These are phyloP conservation scores for Psylliodes chrysocephalus DNA, from an alignment of 2,888 invertebrate genomes.

Conservation along the genomic window DNA sequence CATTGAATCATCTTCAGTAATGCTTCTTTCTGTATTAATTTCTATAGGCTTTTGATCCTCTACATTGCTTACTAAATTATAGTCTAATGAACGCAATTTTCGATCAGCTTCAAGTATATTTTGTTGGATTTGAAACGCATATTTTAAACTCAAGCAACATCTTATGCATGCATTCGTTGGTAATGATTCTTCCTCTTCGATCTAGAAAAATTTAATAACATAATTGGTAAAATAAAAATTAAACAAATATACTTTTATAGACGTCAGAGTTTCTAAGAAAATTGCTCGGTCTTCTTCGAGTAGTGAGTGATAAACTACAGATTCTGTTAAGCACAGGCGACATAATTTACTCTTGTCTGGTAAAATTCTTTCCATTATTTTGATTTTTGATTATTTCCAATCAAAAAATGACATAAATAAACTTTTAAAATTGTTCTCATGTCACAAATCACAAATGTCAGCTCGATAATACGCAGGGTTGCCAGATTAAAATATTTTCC, in stretches of 20 bases:
- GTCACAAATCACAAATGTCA: too few relatives aligned
- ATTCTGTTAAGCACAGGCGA: conserved; percentile 51
- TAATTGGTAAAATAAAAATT: background rate
- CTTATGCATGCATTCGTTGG: conserved; percentile 47
- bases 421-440: too few relatives aligned
- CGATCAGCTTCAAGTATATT: conserved; percentile 46
- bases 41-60: conserved; percentile 6
- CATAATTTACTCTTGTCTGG: conserved; percentile 43
- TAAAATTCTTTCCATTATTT: conserved; percentile 25
- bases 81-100: conserved; percentile 35
- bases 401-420: too few relatives aligned
- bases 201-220: conserved; percentile 9
- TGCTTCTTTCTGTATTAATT: background rate
- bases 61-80: conserved; percentile 12
- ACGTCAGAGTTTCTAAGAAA: conserved; percentile 52
- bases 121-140: conserved; percentile 51
- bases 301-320: conserved; percentile 47
- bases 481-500: too few relatives aligned
- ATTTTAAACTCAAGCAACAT: conserved; percentile 51
- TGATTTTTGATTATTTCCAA: too few relatives aligned
- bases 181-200: conserved; percentile 21
- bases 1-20: background rate
- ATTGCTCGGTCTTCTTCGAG: conserved; percentile 46
- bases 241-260: conserved; percentile 49
- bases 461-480: too few relatives aligned